Base-by-base conservation (phyloP, 2,113 vertebrate species). In the Actenoides hombroni region DNA sequence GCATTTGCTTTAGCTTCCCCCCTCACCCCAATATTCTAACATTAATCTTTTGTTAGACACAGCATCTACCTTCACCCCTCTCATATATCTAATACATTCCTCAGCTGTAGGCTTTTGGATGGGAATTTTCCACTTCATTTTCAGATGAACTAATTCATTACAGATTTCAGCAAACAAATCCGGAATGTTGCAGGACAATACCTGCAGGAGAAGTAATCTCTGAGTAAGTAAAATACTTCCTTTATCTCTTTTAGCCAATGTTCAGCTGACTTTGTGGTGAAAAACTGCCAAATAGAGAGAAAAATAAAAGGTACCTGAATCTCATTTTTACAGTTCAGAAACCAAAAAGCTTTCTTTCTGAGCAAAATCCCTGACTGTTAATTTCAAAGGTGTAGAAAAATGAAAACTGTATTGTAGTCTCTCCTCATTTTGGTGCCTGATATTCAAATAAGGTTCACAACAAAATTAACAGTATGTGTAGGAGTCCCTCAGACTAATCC, bases 21-120 rank as follows among this genome's bases (percentile, higher is more conserved):
- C 31, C 28, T 11, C 70, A 18, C 42, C 51, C 54, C 33, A 46
- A 64, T 91, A 68, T 84, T 79, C 56, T 79, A 54, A 59, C 40
- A 31, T 92, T 90, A 97, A 92, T 42, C 87, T 96, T 95, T 91
- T 79, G 78, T 90, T 86, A 92, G 46, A 48, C 61, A 42, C 48
- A 67, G 44, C 65, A 81, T 83, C 83, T 81, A 40, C 37, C 70
- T 64, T 77, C 82, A 33, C 14, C 25, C n/a, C 60, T 83, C 49
- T 78, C 44, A 9, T 28, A 40, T 13, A 74, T 35, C 67, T 94
- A 75, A 92, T 33, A n/a, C 6, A 28, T 79, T 95, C 94, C 71
- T 88, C 81, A 89, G 77, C 18, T 92, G 69, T 78, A 84, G 26
- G 48, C 23, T 87, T 69, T 86, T 82, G 53, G 25, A 65, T 59